Base-by-base conservation (phyloP, 1,140 invertebrate species). In the Contarinia nasturtii region DNA sequence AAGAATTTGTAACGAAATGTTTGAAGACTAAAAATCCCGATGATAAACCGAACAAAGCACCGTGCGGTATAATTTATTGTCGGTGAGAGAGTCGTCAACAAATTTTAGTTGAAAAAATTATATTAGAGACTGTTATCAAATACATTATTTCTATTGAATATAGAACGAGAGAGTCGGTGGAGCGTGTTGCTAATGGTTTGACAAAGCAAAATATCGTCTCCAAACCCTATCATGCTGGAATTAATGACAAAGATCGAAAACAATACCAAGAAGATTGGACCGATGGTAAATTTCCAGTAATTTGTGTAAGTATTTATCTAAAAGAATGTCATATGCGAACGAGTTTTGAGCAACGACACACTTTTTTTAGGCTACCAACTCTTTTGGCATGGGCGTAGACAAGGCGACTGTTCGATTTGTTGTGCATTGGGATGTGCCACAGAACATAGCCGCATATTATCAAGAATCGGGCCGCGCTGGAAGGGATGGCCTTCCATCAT, bases 351-450 rank as follows among this genome's bases (percentile, higher is more conserved):
- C 10, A 12, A 15, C 10, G 38, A n/a, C n/a, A 36, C n/a, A n/a
- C 34, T 8, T 89, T 40, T 83, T 93, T 50, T 84, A 88, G 46
- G 90, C 90, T 1, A 94, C 90, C 1, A 82, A 94, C 41, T 94
- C 91, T 50, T 97, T 97, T 70, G 93, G 93, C 21, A 96, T 98
- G 92, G 93, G 93, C 38, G 93, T 98, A 33, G 92, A 98, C 61
- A 96, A 97, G 65, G 77, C 87, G 50, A 72, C 86, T 53, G 92
- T 97, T 2, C 75, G 84, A 53, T 88, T 90, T 70, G 87, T 93
- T 17, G 77, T 84, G 36, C 92, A 96, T 66, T 96, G 90, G 90
- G 86, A 85, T 46, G 71, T 86, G n/a, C 80, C 87, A 1, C 83
- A 89, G 57, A 87, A 82, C 60, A 75, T 82, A 12, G 79, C 80